Conservation (phyloP, 2,888 invertebrate genomes). For the Scrobipalpa atriplicella region DNA sequence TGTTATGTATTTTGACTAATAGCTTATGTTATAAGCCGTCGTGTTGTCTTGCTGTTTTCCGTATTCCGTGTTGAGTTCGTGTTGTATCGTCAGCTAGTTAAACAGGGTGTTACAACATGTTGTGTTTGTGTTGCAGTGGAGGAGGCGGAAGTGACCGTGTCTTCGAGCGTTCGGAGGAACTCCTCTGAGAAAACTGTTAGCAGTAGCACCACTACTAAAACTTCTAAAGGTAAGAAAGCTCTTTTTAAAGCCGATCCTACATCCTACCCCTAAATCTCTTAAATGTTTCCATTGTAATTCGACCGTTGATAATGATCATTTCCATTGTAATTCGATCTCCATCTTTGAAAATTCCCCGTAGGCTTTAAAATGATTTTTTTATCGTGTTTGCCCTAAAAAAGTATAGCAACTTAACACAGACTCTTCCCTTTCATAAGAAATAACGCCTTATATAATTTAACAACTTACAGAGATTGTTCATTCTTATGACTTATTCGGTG, state of each 20-base stretch:
- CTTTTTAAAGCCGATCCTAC: no score
- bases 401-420: neutral
- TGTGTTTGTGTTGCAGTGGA: conserved; percentile 56
- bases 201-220: conserved; percentile 82
- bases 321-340: no score
- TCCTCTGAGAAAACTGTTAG: conserved; percentile 82
- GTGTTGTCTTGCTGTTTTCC: conserved; percentile 72
- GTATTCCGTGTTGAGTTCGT: conserved; percentile 47
- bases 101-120: neutral
- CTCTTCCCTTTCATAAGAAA: neutral
- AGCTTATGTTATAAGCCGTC: conserved; percentile 70
- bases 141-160: conserved; percentile 74
- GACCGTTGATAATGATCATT: no score
- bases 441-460: no score
- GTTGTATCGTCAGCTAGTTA: neutral
- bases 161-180: conserved; percentile 76
- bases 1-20: conserved; percentile 75
- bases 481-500: neutral
- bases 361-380: no score
- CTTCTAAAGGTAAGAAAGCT: conserved; percentile 82
- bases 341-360: no score
- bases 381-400: no score
- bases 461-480: neutral
- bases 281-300: no score
- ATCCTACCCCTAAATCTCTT: no score